Evolutionary conservation across 2,888 invertebrate genomes (phyloP), one percentile per base, ranked within the genome.

Genomic region (Drosophila nr. medialis): DNA sequence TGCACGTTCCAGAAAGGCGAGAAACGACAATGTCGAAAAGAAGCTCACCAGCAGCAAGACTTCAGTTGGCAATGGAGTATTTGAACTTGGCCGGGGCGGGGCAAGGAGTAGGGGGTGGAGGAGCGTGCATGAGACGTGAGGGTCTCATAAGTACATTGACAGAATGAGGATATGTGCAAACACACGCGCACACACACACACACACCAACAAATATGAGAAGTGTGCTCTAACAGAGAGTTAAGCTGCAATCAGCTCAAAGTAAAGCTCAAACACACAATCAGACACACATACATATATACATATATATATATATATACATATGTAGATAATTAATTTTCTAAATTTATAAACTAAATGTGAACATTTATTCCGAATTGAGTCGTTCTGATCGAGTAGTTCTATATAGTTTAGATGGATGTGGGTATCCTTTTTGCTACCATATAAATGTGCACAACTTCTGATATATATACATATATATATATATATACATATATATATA

Each of bases 1-100:
- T 90, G 88, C 87, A 78, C 74, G 79, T 73, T 81, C 63, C 65
- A 70, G 49, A 64, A 64, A 58, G 63, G 63, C 48, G 29, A 53
- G 50, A 70, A 64, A 59, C 62, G 72, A 58, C 67, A 45, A 50
- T 49, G 62, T 42, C 72, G 56, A 58, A 42, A 32, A 49, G 32
- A 36, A 74, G 38, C 36, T 45, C 62, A 45, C 45, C 51, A 51
- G 51, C 51, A 21, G 30, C 13, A 32, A 51, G 36, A n/a, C 38
- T 13, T 29, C n/a, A 40, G n/a, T 27, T 38, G 38, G 21, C 15
- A 7, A 7, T 21, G 18, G 13, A 51, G 21, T 15, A 51, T 32
- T 45, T 45, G 21, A 13, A 21, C 7, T 45, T 45, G 45, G 21
- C 1, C 13, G 21, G 21, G 45, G 4, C 18, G 21, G 18, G n/a